Conservation (phyloP, 1,140 invertebrate species). For the Lucilia cuprina region DNA sequence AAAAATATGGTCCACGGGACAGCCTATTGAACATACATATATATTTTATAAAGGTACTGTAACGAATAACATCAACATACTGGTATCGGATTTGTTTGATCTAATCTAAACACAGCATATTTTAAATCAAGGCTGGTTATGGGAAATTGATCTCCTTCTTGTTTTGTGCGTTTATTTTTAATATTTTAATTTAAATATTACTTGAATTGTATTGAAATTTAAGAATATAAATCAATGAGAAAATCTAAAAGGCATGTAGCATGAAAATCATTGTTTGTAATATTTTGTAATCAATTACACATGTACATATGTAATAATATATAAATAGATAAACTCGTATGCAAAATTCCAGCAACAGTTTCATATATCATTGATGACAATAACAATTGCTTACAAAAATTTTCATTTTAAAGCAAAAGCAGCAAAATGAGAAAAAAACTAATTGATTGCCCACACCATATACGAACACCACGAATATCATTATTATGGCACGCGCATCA, state of each 20-base stretch:
- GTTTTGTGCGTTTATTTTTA: not conserved
- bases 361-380: not conserved
- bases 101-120: not conserved
- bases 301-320: no score
- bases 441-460: not conserved
- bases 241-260: not conserved
- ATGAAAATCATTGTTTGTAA: not conserved
- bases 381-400: not conserved
- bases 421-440: not conserved
- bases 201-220: not conserved
- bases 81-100: no score
- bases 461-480: not conserved
- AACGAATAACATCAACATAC: no score
- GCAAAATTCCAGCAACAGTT: not conserved
- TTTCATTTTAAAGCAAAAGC: not conserved
- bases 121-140: not conserved
- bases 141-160: not conserved
- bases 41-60: not conserved
- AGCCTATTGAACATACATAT: not conserved
- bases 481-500: not conserved
- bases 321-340: not conserved
- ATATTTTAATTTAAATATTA: not conserved
- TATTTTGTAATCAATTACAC: slow-evolving; percentile 6
- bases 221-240: not conserved
- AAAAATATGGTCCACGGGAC: no score